phyloP scores from a whole-genome alignment of 2,113 vertebrate genomes.

The Cranoglanis bouderius region DNA sequence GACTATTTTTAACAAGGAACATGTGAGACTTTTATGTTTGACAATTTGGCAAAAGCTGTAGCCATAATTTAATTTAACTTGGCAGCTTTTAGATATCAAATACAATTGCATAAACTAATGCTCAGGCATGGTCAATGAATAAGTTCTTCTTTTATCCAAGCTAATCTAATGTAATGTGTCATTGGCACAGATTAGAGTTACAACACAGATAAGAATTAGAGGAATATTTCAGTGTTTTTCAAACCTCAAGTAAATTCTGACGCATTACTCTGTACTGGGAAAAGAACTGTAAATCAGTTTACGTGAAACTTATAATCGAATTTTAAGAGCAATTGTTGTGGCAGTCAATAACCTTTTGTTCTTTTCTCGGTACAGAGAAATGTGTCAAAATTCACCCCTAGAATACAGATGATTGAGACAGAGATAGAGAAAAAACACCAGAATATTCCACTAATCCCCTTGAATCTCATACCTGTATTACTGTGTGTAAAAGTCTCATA shows the following conservation, averaged over 20 bases:
- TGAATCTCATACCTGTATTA: neutral
- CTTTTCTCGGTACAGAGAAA: neutral
- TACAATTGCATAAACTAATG: neutral
- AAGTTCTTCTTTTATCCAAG: neutral
- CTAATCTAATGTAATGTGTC: neutral
- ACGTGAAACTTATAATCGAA: neutral
- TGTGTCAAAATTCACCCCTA: neutral
- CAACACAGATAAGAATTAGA: neutral
- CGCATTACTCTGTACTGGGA: neutral
- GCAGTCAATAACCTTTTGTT: neutral
- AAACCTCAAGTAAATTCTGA: neutral
- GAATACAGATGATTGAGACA: neutral
- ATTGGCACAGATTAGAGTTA: neutral
- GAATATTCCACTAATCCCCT: neutral
- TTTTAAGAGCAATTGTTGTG: neutral
- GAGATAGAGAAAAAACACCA: neutral
- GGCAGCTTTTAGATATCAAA: neutral
- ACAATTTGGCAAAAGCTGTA: neutral
- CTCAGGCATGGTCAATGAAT: neutral
- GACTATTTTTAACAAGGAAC: conserved; percentile 9
- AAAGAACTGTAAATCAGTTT: neutral
- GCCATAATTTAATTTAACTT: neutral
- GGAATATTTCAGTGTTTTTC: neutral
- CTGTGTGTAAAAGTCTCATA: neutral
- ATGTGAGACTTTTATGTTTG: conserved; percentile 6